phyloP scores from a whole-genome alignment of 2,888 invertebrate genomes.

The Eugnorisma glareosa region DNA sequence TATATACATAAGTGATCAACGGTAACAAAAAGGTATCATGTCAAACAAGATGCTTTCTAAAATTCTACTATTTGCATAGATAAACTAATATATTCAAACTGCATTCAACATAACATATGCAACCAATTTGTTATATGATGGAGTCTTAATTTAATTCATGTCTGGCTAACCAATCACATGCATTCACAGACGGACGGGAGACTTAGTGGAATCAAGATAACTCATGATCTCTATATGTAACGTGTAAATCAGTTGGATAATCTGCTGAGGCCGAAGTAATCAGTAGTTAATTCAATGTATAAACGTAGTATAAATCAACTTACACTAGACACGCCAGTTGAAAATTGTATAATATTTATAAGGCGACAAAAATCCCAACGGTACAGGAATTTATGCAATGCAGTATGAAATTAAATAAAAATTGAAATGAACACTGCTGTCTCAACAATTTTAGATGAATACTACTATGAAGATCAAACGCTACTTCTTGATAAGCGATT shows the following conservation, averaged over 20 bases:
- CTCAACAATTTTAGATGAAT: neutral
- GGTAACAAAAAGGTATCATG: neutral
- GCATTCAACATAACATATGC: slow-evolving; percentile 52
- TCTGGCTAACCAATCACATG: slow-evolving; percentile 46
- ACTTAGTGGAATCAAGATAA: slow-evolving; percentile 59
- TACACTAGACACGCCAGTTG: neutral
- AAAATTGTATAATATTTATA: neutral
- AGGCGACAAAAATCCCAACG: too few relatives aligned
- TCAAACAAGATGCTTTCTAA: slow-evolving; percentile 1
- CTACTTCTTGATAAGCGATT: neutral
- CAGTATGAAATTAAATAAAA: neutral
- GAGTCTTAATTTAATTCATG: slow-evolving; percentile 57
- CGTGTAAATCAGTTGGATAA: slow-evolving; percentile 46
- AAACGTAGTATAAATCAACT: neutral
- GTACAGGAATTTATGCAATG: too few relatives aligned
- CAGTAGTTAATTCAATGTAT: neutral
- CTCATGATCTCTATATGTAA: slow-evolving; percentile 38
- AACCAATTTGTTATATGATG: slow-evolving; percentile 56
- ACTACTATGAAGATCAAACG: neutral
- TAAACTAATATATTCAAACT: slow-evolving; percentile 53
- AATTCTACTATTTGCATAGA: slow-evolving; percentile 49
- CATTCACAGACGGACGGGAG: slow-evolving; percentile 33
- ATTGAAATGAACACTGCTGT: neutral
- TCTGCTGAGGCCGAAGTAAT: slow-evolving; percentile 8
- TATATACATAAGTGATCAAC: neutral